phyloP scores from a whole-genome alignment of 2,797 vertebrate genomes.

The Picus viridis region DNA sequence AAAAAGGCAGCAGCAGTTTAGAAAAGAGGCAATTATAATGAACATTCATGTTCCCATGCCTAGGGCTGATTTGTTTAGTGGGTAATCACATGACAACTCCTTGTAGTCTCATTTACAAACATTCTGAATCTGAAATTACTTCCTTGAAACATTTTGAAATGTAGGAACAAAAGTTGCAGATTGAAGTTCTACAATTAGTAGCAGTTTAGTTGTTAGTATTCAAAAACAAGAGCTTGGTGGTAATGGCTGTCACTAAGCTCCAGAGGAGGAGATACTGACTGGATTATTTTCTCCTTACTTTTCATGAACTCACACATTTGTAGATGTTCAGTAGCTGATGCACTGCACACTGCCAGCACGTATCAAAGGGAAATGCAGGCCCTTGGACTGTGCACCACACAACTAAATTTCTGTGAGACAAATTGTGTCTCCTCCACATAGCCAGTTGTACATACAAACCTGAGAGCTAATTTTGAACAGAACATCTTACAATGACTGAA shows the following conservation, averaged over 20 bases:
- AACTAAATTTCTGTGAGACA: neutral
- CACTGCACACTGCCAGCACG: neutral
- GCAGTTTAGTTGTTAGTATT: neutral
- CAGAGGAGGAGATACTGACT: neutral
- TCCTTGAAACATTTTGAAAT: neutral
- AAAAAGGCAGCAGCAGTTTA: neutral
- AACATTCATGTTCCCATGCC: neutral
- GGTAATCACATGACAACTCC: neutral
- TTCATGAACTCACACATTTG: neutral
- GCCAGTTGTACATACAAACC: neutral
- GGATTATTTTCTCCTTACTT: neutral
- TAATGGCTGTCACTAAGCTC: neutral
- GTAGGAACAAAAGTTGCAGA: neutral
- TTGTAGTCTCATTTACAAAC: neutral
- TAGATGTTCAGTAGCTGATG: neutral
- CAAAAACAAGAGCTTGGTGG: neutral
- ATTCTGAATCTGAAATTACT: neutral
- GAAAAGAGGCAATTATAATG: neutral
- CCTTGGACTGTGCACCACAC: neutral
- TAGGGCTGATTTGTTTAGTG: neutral
- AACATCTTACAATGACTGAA: neutral
- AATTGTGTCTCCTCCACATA: neutral
- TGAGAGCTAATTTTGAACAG: neutral
- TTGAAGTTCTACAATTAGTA: neutral
- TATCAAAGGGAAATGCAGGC: neutral